Base-by-base conservation (phyloP, 2,113 vertebrate species). In the Salvelinus fontinalis region DNA sequence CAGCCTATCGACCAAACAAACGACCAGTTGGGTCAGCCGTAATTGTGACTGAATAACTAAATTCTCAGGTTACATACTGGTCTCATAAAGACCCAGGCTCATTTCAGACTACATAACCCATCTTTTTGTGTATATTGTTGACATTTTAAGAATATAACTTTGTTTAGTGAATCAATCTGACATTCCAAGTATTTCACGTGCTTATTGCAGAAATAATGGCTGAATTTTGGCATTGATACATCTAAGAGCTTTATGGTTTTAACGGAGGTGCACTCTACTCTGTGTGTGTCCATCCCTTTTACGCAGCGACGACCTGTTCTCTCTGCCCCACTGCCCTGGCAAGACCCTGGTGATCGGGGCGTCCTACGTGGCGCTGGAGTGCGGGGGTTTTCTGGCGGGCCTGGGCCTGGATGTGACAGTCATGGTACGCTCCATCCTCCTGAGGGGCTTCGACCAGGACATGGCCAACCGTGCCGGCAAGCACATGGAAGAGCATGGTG, bases 401-500 rank as follows among this genome's bases (percentile, higher is more conserved):
- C 77, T 99, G 14, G 97, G 97, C 4, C 90, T 99, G 1, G 96
- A 99, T 5, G 96, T 98, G 74, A 98, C 97, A 0, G 59, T 99
- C 8, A 98, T 99, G 97, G 97, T 97, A 2, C 95, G 97, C 11
- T 99, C 98, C 29, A 93, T 99, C 78, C 94, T 99, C 0, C 95
- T 99, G 18, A 92, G 97, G 26, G 98, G 97, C 20, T 99, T 99
- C 71, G 98, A 99, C 87, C 97, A 96, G 87, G 95, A 99, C 77
- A 98, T 99, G 96, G 97, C 97, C 31, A 94, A 96, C 77, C 96
- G 78, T 20, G 89, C 95, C 3, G 97, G 97, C 1, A 89, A 94
- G 12, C 81, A 96, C 89, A 96, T 99, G 97, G 95, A 97, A 83
- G 92, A 89, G 1, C 95, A 97, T 0, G 96, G 96, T 0, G 85